Base-by-base conservation (phyloP, 2,113 vertebrate genomes). In the Nycticorax nycticorax region DNA sequence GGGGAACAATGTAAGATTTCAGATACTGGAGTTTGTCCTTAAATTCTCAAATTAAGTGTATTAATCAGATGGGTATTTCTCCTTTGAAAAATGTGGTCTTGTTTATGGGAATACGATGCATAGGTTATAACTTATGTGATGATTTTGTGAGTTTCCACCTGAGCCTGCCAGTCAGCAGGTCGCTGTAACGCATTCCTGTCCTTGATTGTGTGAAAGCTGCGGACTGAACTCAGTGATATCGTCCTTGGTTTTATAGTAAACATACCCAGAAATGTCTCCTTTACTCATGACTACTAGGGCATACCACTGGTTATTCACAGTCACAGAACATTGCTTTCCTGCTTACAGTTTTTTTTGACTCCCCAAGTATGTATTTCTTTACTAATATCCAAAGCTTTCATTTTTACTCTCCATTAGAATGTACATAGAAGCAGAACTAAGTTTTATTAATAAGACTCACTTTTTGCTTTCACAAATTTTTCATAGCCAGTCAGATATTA, bases 261-360 rank as follows among this genome's bases (percentile, higher is more conserved):
- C 10, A 1, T 3, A 1, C 12, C 7, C 27, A 53, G 39, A 32
- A 66, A 18, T 1, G 2, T 55, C 43, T 64, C 68, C n/a, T 27
- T 87, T 23, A 3, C 43, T 78, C 16, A 3, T 4, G 35, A 17
- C 52, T 43, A 15, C 74, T 11, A 39, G 48, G 39, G 28, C 63
- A 10, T 23, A 18, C 14, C 0, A 1, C 32, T 73, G 57, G 6
- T 73, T 83, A 27, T 68, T 82, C 72, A 20, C 32, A 67, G 11
- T 39, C 28, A 35, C 43, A 67, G 68, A 45, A 37, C 1, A 0
- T 16, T 37, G 45, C 59, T 74, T 56, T 47, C 43, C 56, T 90
- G 37, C 68, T 73, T 30, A 9, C 12, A 15, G 33, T 39, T 53
- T 32, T 0, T 83, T 83, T 68, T 69, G 55, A 10, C 33, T 90